These are phyloP conservation scores for Temnothorax nylanderi DNA, from an alignment of 1,140 invertebrate species.

Conservation along the genomic window DNA sequence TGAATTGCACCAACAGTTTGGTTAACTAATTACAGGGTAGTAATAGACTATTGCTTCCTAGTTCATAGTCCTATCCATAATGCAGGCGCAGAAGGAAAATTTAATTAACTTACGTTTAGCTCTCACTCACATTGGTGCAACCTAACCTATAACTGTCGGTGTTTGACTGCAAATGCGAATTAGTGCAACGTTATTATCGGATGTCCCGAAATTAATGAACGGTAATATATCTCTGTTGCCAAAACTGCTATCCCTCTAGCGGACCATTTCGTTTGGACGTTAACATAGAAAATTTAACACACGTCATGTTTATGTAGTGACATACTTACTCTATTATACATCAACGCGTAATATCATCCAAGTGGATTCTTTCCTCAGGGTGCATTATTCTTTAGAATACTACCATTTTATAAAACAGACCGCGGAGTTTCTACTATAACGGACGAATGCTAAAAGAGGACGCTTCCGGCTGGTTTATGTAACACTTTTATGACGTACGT, in stretches of 20 bases:
- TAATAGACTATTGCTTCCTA: slow-evolving; percentile 16
- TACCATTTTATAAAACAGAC: background rate
- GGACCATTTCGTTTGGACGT: background rate
- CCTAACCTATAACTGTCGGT: slow-evolving; percentile 19
- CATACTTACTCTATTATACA: background rate
- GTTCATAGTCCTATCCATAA: slow-evolving; percentile 16
- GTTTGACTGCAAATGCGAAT: slow-evolving; percentile 34
- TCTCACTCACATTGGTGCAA: slow-evolving; percentile 2
- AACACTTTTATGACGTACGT: slow-evolving; percentile 32
- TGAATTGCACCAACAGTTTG: background rate
- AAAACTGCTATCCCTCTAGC: slow-evolving; percentile 25
- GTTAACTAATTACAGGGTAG: slow-evolving; percentile 20
- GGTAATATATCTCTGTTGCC: background rate
- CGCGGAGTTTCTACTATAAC: background rate
- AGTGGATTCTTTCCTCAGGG: background rate
- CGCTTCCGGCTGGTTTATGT: slow-evolving; percentile 19
- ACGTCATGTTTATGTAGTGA: background rate
- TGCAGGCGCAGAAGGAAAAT: slow-evolving; percentile 35
- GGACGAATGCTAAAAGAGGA: background rate
- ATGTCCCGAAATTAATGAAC: slow-evolving; percentile 36
- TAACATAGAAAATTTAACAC: background rate
- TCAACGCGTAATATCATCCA: background rate
- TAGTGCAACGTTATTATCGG: slow-evolving; percentile 38
- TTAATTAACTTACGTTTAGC: slow-evolving; percentile 49
- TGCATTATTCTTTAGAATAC: background rate